Evolutionary conservation across 1,140 invertebrate species (phyloP).

Genomic region (Theocolax elegans): DNA sequence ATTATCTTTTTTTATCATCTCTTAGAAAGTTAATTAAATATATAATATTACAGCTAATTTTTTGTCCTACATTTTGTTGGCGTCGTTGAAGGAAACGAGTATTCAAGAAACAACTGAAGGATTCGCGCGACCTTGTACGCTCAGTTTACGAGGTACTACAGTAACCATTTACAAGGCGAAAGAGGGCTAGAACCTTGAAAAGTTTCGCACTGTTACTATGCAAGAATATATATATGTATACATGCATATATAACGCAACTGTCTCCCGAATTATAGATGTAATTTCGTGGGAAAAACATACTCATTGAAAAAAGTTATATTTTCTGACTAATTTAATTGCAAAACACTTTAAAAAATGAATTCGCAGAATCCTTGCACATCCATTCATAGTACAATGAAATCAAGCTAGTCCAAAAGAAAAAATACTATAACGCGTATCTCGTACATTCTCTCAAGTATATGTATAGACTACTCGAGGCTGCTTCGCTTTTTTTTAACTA

Average conservation of each 20-base stretch:
- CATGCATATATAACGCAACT: too few species aligned
- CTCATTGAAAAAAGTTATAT: neutral
- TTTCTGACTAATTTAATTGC: constrained; percentile 25
- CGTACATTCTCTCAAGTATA: too few species aligned
- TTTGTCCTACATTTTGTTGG: too few species aligned
- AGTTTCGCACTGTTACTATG: neutral
- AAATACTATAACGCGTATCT: neutral
- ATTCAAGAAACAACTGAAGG: constrained; percentile 10
- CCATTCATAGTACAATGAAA: neutral
- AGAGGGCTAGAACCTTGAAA: constrained; percentile 4
- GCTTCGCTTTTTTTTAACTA: neutral
- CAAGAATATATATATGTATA: neutral
- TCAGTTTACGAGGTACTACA: constrained; percentile 4
- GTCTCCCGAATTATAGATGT: neutral
- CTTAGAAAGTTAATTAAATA: too few species aligned
- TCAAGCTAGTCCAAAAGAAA: neutral
- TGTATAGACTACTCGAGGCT: too few species aligned
- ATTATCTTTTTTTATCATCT: too few species aligned
- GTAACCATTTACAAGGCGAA: neutral
- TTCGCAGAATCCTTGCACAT: neutral
- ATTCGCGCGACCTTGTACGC: constrained; percentile 20
- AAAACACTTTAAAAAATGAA: constrained; percentile 32
- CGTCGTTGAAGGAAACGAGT: constrained; percentile 11
- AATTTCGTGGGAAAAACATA: constrained; percentile 27
- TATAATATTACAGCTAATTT: too few species aligned